Evolutionary conservation across 2,888 invertebrate genomes (phyloP).

Genomic region (Chrysodeixis includens): DNA sequence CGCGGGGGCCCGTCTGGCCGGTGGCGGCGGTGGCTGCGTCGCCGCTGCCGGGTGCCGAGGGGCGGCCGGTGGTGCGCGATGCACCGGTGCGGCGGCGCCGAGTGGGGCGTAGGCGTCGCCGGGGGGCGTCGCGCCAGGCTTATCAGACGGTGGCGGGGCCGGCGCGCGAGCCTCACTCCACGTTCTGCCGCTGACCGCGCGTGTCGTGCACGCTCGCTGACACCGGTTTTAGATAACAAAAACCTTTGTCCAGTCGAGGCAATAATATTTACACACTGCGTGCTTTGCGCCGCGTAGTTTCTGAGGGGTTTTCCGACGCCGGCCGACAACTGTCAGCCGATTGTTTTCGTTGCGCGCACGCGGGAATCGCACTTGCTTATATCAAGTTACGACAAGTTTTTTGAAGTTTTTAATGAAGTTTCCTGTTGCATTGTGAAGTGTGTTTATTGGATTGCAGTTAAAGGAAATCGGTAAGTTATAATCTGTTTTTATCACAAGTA

Average conservation of each 20-base stretch:
- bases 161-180: conserved; percentile 88
- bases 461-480: conserved; percentile 77
- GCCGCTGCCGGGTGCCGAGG: conserved; percentile 75
- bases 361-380: conserved; percentile 76
- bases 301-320: conserved; percentile 86
- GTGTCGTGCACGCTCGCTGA: conserved; percentile 80
- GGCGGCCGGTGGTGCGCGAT: conserved; percentile 84
- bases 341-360: conserved; percentile 86
- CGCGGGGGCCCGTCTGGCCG: conserved; percentile 83
- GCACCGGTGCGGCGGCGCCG: conserved; percentile 82
- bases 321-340: conserved; percentile 82
- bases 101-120: conserved; percentile 89
- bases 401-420: conserved; percentile 67
- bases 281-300: conserved; percentile 81
- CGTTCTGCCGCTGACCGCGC: conserved; percentile 84
- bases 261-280: conserved; percentile 86
- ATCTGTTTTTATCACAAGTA: conserved; percentile 29
- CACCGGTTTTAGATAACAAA: conserved; percentile 87
- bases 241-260: conserved; percentile 88
- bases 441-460: conserved; percentile 83
- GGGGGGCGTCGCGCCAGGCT: conserved; percentile 89
- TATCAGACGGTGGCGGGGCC: conserved; percentile 88
- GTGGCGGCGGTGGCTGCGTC: conserved; percentile 64
- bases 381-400: conserved; percentile 85
- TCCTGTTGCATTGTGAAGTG: conserved; percentile 74